A percentile compares a stretch with the other conserved stretches of the same genome.
Evolutionary conservation across 1,140 invertebrate genomes (phyloP).

Genomic region (Drosophila watanabei): DNA sequence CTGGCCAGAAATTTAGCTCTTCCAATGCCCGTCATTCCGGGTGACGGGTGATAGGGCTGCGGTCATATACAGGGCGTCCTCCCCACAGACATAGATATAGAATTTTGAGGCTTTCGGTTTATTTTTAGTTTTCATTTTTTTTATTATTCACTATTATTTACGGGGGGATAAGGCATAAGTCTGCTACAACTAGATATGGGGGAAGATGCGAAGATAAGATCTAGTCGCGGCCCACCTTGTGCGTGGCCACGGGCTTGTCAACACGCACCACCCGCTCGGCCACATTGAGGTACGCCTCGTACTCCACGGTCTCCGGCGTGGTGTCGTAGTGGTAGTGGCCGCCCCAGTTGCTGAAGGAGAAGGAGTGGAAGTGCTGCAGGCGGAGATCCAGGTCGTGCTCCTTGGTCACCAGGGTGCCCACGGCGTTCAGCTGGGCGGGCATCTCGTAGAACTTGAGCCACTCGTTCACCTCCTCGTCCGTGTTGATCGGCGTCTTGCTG

Average conservation of each 20-base stretch:
- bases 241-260: conserved; percentile 90
- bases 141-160: conserved; percentile 37
- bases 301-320: conserved; percentile 93
- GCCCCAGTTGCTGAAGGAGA: conserved; percentile 94
- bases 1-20: not conserved
- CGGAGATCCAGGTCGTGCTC: conserved; percentile 95
- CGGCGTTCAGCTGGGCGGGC: conserved; percentile 93
- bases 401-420: conserved; percentile 95
- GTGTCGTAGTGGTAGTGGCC: conserved; percentile 98
- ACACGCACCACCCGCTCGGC: conserved; percentile 92
- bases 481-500: conserved; percentile 90
- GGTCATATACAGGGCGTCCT: conserved; percentile 11
- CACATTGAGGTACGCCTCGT: conserved; percentile 93
- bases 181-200: conserved; percentile 12
- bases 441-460: conserved; percentile 98
- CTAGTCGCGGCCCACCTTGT: conserved; percentile 87
- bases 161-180: conserved; percentile 14
- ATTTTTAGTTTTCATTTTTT: conserved; percentile 6
- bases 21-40: conserved; percentile 3
- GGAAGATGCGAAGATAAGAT: not conserved
- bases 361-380: conserved; percentile 98
- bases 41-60: conserved; percentile 16
- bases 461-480: conserved; percentile 91
- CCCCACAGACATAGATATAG: not conserved
- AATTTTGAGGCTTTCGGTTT: not conserved